phyloP scores from a whole-genome alignment of 2,113 vertebrate genomes.

The Sclerurus mexicanus region DNA sequence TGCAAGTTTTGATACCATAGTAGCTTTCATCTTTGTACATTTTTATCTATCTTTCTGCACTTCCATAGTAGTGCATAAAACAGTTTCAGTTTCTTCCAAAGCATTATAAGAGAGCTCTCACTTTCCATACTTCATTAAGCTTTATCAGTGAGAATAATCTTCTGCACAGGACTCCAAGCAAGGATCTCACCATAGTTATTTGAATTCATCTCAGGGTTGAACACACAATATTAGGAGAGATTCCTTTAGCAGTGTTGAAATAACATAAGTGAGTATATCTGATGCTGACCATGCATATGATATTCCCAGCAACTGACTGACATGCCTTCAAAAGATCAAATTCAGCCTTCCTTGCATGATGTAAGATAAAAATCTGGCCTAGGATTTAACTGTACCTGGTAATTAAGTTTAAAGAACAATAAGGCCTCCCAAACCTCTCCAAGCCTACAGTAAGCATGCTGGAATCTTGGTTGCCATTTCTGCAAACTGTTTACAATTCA shows the following conservation, averaged over 20 bases:
- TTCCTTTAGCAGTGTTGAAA: slow-evolving; percentile 49
- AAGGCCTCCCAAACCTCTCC: slow-evolving; percentile 29
- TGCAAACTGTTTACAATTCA: slow-evolving; percentile 64
- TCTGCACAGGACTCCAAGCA: neutral
- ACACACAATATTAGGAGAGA: neutral
- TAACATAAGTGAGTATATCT: slow-evolving; percentile 44
- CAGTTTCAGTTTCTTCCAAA: neutral
- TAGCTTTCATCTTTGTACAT: neutral
- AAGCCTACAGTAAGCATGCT: slow-evolving; percentile 20
- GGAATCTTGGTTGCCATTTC: slow-evolving; percentile 62
- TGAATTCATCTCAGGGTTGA: neutral
- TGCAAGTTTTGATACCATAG: neutral
- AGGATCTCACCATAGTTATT: neutral
- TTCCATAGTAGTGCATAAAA: neutral
- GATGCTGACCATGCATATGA: slow-evolving; percentile 45
- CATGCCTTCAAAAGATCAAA: slow-evolving; percentile 61
- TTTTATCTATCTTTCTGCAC: neutral
- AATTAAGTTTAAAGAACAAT: slow-evolving; percentile 66
- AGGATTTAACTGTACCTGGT: slow-evolving; percentile 67
- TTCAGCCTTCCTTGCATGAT: slow-evolving; percentile 56
- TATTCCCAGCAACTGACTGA: slow-evolving; percentile 56
- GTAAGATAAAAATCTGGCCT: slow-evolving; percentile 60
- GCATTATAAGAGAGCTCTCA: neutral
- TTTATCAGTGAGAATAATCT: neutral
- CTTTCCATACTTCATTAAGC: neutral